Conservation (phyloP, 2,113 vertebrate species). For the Elachura formosa region DNA sequence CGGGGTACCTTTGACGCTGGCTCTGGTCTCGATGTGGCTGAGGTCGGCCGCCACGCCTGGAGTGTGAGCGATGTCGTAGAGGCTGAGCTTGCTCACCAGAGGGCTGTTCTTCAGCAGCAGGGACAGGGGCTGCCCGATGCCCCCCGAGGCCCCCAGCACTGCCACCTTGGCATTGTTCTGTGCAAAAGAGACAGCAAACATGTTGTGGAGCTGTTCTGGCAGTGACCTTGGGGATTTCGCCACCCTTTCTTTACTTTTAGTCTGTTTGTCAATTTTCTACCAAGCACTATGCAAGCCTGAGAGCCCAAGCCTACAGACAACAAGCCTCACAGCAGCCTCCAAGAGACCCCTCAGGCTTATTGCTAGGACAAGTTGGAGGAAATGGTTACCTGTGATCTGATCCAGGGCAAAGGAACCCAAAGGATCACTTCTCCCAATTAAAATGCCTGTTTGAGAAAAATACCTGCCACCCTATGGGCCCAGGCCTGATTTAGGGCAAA, state of each 20-base stretch:
- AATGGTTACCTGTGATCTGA: not conserved
- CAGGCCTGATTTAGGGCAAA: not conserved
- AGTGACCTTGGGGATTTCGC: not conserved
- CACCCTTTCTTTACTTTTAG: not conserved
- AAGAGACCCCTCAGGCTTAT: not conserved
- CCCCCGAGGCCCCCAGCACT: conserved; percentile 91
- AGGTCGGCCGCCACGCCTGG: conserved; percentile 94
- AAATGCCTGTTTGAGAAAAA: not conserved
- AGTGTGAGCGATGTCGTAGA: conserved; percentile 93
- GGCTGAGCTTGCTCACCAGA: conserved; percentile 85
- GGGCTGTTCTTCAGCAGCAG: conserved; percentile 97
- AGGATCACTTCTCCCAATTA: not conserved
- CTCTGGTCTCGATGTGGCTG: conserved; percentile 95
- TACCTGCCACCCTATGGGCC: not conserved
- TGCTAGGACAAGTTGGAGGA: not conserved
- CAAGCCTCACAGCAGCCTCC: rapidly evolving
- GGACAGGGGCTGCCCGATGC: conserved; percentile 95
- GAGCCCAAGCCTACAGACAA: not conserved
- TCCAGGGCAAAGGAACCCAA: not conserved
- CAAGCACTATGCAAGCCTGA: not conserved
- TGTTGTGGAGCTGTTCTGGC: rapidly evolving
- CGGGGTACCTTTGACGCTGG: conserved; percentile 81
- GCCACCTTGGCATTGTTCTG: conserved; percentile 89
- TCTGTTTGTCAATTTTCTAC: not conserved
- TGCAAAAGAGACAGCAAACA: not conserved